Conservation (phyloP, 2,113 vertebrate genomes). For the Ibidorhyncha struthersii region DNA sequence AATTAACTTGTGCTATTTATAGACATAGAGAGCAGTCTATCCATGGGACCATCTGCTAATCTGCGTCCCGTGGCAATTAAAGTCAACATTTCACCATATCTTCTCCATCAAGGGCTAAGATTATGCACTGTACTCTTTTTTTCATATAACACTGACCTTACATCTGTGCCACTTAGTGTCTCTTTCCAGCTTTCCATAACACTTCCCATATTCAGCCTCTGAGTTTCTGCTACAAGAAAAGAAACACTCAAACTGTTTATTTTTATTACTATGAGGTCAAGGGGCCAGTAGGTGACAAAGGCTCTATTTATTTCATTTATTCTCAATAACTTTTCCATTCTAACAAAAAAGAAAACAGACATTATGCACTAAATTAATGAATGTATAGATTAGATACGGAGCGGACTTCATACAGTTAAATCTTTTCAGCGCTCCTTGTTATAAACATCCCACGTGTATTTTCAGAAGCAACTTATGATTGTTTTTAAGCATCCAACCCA, state of each 20-base stretch:
- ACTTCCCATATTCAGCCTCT: not conserved
- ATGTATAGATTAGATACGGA: not conserved
- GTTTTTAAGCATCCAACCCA: not conserved
- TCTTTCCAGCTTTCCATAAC: not conserved
- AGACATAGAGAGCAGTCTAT: constrained; percentile 49
- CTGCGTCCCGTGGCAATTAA: constrained; percentile 55
- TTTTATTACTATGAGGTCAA: not conserved
- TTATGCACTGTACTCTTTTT: not conserved
- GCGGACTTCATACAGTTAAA: not conserved
- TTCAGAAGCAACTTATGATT: not conserved
- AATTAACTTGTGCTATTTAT: constrained; percentile 62
- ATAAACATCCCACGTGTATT: not conserved
- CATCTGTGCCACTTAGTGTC: not conserved
- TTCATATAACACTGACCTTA: not conserved
- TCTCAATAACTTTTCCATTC: not conserved
- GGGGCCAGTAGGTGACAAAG: not conserved
- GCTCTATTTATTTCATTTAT: not conserved
- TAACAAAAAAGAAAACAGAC: not conserved
- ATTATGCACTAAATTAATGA: not conserved
- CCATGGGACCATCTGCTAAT: constrained; percentile 65
- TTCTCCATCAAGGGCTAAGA: constrained; percentile 38
- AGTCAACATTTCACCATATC: constrained; percentile 56
- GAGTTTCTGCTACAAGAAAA: not conserved
- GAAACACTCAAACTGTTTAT: not conserved
- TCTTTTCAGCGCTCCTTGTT: not conserved